Base-by-base conservation (phyloP, 2,888 invertebrate species). In the Cremastinae sp. region DNA sequence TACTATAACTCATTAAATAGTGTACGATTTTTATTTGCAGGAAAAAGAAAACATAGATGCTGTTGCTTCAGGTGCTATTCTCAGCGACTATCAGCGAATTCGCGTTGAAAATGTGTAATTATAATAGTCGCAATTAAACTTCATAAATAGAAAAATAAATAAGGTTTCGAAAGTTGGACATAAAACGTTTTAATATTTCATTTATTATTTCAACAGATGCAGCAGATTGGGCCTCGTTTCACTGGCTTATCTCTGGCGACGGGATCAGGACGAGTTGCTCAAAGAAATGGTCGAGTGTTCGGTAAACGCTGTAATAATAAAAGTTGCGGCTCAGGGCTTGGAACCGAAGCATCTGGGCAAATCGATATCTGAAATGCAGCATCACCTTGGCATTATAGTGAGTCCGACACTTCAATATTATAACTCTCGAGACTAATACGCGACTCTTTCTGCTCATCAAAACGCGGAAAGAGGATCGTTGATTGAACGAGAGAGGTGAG, bases 21-120 rank as follows among this genome's bases (percentile, higher is more conserved):
- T 22, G 37, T 18, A 37, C 43, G 37, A 74, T 56, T 45, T 77
- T 80, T 80, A 78, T 84, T 92, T 92, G 82, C 86, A 94, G 94
- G 92, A 93, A 86, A 93, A 93, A 89, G 91, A 95, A 82, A 91
- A 93, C 83, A 92, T 97, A 88, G 97, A 98, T 88, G 99, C 96
- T 68, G 98, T 99, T 51, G 96, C 98, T 76, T 97, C 97, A 81
- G 99, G 99, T 81, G 99, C 99, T 80, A 98, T 99, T 89, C 92
- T 98, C 83, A 99, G 99, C 75, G 97, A 98, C 91, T 99, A 99
- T 92, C 99, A 99, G 92, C 94, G 98, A 90, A 94, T 97, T 86
- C 93, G 99, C 86, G 98, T 98, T 80, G 98, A 98, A 92, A 97
- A 97, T 94, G 98, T 99, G 95, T 97, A 94, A 94, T 96, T 93